Evolutionary conservation across 2,113 vertebrate genomes (phyloP), one percentile per base, ranked within the genome.

Genomic region (Crypturellus undulatus): DNA sequence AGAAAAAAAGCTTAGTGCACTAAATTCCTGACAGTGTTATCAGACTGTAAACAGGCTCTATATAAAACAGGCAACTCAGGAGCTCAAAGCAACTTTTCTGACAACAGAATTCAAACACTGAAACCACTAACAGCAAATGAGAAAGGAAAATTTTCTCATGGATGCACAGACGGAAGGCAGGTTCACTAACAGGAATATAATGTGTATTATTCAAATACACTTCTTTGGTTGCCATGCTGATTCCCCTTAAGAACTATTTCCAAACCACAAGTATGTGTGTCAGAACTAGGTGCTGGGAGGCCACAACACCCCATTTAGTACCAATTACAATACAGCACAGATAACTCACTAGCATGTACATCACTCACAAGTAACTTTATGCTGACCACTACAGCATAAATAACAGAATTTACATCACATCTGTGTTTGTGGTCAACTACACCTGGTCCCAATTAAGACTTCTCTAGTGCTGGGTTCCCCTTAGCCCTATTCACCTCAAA

Each of bases 321-420:
- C 78, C 36, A 34, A 73, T 83, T 95, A 65, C 7, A 87, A 86
- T 12, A 76, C 40, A 94, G 67, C 64, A 77, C 59, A 89, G 43
- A 93, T 80, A 95, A 96, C 64, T 89, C 87, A 94, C 60, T 28
- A 91, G 42, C 73, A 87, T 26, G 92, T 42, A 78, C 34, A 91
- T 82, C 88, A 94, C 54, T 70, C 80, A 95, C 84, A 95, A 96
- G 86, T 97, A 96, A 92, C 92, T 93, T 93, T 79, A 86, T 32
- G 3, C 67, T 80, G 87, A 97, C 96, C 87, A 96, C 95, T 94
- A 87, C 86, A 96, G 92, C 94, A 97, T 96, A 97, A 96, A 54
- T 79, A 94, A 84, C 34, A 59, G 65, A 19, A 70, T 75, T 91
- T 89, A 88, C 62, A 42, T 72, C 72, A 87, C 84, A 96, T 88